Evolutionary conservation across 2,888 invertebrate genomes (phyloP), one percentile per base, ranked within the genome.

Genomic region (Lithophane socia): DNA sequence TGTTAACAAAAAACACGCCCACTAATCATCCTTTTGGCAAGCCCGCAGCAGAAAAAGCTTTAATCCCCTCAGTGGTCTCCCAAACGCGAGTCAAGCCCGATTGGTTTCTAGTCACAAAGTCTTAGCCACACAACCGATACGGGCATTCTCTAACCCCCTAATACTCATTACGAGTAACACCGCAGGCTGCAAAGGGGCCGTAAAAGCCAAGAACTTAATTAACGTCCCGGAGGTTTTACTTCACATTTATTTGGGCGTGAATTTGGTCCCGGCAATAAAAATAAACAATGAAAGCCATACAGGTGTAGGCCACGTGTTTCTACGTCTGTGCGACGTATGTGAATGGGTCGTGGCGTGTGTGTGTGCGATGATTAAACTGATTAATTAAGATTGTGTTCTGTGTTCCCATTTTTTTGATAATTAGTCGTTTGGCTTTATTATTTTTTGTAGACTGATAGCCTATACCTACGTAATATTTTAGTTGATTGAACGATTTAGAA

Each of bases 201-300:
- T 92, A 93, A 94, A 95, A 94, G 92, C 93, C 92, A 95, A 94
- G 94, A 94, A 94, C 95, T 94, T 95, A 95, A 95, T 95, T 95
- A 95, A 94, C 93, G 93, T 93, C 90, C 90, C 90, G 77, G 83
- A 88, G 91, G 90, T 85, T 90, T 92, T 91, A 90, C 91, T 92
- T 92, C 92, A 92, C 94, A 94, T 95, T 95, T 94, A 94, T 95
- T 95, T 94, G 93, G 92, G 93, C 93, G 93, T 93, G 94, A 95
- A 95, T 94, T 95, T 89, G 92, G 93, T 90, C 92, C 88, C 86
- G 87, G 91, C 91, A 92, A 93, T 95, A 95, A 95, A 95, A 95
- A 95, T 94, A 95, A 95, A 95, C 94, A 95, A 93, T 92, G 92
- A 92, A 93, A 92, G 90, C 89, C 88, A 84, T 78, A 83, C 84